A percentile compares a stretch with the other conserved stretches of the same genome.
Evolutionary conservation across 2,888 invertebrate genomes (phyloP).

Genomic region (Noctua janthe): DNA sequence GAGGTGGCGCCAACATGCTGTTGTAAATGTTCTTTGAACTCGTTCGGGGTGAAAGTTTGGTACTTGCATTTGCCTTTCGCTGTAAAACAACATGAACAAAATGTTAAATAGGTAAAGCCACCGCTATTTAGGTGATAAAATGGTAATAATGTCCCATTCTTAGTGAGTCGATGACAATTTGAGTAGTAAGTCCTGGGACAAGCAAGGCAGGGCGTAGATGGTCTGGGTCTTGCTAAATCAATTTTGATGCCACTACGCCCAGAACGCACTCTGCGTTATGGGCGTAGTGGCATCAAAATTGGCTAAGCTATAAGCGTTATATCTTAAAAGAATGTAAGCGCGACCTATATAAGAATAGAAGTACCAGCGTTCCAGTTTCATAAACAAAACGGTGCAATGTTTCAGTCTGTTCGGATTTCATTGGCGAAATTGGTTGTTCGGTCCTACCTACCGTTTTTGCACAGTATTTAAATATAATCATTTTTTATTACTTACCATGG

Average conservation of each 20-base stretch:
- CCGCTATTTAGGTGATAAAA: neutral
- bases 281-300: neutral
- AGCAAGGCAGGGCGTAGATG: no score
- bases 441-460: neutral
- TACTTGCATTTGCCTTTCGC: conserved; percentile 75
- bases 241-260: neutral
- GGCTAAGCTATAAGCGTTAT: neutral
- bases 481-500: conserved; percentile 61
- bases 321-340: neutral
- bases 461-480: neutral
- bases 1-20: conserved; percentile 69
- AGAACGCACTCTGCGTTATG: neutral
- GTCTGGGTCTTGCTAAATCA: neutral
- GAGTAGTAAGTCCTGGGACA: neutral
- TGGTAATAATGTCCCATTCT: neutral
- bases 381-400: conserved; percentile 7
- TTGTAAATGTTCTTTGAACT: conserved; percentile 80
- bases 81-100: conserved; percentile 48
- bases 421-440: no score
- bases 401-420: neutral
- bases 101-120: neutral
- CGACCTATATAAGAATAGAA: neutral
- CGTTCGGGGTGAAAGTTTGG: conserved; percentile 80
- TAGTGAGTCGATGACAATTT: neutral
- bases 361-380: neutral